phyloP scores from a whole-genome alignment of 2,888 invertebrate genomes.

The Pristionchus mayeri region DNA sequence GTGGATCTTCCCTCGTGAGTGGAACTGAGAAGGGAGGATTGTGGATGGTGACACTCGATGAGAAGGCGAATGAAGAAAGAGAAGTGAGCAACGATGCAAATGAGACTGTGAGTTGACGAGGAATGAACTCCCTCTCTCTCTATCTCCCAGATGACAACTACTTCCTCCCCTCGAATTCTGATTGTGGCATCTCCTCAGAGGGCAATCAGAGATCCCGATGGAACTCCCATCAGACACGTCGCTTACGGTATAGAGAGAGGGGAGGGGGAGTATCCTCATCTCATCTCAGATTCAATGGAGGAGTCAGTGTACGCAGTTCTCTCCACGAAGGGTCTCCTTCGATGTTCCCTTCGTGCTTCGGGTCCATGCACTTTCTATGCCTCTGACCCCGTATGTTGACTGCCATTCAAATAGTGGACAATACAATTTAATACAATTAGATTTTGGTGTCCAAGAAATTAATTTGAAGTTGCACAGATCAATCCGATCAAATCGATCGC shows the following conservation, averaged over 20 bases:
- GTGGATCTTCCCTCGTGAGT: neutral
- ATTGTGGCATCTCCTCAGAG: constrained; percentile 41
- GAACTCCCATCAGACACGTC: constrained; percentile 38
- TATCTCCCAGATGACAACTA: neutral
- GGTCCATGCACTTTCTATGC: constrained; percentile 47
- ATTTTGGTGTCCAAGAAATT: neutral
- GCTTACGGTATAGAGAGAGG: constrained; percentile 16
- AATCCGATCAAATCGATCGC: constrained; percentile 45
- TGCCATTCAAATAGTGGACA: too few species aligned
- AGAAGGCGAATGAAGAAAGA: neutral
- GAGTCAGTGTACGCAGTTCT: constrained; percentile 45
- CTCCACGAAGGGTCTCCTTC: constrained; percentile 40
- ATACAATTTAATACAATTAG: too few species aligned
- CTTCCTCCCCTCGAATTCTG: constrained; percentile 37
- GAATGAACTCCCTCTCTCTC: too few species aligned
- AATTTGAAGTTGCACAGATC: neutral
- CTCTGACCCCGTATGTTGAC: constrained; percentile 39
- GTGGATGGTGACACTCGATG: constrained; percentile 42
- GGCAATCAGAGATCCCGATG: constrained; percentile 44
- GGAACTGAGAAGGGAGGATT: constrained; percentile 49
- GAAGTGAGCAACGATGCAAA: constrained; percentile 20
- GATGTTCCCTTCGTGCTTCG: constrained; percentile 35
- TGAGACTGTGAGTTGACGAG: neutral
- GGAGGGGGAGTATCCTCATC: neutral
- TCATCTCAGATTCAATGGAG: constrained; percentile 42